These are phyloP conservation scores for Hydropotes inermis DNA, from an alignment of 2,113 vertebrate species.

Conservation along the genomic window DNA sequence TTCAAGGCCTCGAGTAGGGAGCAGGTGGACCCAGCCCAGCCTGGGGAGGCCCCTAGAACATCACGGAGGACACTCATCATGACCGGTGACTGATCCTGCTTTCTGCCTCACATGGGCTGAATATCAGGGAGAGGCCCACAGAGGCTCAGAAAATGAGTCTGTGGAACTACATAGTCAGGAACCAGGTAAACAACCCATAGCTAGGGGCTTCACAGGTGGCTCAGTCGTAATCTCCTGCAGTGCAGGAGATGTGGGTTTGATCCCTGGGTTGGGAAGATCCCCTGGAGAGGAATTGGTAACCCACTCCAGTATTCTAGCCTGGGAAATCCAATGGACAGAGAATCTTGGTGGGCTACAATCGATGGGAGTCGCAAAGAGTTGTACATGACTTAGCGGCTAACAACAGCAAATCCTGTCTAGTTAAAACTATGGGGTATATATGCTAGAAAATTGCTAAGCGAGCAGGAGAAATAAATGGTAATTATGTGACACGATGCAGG, in stretches of 20 bases:
- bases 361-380: not conserved
- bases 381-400: not conserved
- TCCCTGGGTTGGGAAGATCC: not conserved
- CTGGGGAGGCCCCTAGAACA: not conserved
- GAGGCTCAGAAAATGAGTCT: not conserved
- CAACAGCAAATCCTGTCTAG: not conserved
- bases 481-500: not conserved
- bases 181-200: rapidly evolving
- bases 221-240: not conserved
- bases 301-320: not conserved
- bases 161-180: not conserved
- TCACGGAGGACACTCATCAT: not conserved
- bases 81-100: not conserved
- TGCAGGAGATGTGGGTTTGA: not conserved
- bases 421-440: not conserved
- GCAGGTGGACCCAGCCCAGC: not conserved
- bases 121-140: not conserved
- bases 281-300: not conserved
- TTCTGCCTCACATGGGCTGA: not conserved
- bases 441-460: not conserved
- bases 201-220: not conserved
- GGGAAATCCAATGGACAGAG: not conserved
- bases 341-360: not conserved
- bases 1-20: not conserved
- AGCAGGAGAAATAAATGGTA: not conserved